Conservation (phyloP, 2,797 vertebrate species). For the Steatocranus sp. region DNA sequence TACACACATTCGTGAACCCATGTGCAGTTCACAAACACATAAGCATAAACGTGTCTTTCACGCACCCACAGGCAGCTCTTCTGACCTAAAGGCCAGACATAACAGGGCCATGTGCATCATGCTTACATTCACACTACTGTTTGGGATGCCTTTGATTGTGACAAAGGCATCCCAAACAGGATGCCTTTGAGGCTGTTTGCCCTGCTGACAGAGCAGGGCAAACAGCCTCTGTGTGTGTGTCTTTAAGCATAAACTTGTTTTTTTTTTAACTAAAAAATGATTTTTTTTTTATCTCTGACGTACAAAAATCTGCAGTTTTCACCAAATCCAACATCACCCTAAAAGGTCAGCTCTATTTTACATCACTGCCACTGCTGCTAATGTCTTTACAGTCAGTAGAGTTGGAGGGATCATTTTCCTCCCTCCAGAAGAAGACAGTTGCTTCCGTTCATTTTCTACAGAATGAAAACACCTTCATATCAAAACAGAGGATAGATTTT, state of each 20-base stretch:
- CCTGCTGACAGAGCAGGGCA: constrained; percentile 12
- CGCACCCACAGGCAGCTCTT: background rate
- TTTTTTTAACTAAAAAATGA: background rate
- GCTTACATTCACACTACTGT: constrained; percentile 60
- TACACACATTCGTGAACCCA: background rate
- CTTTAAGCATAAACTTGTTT: background rate
- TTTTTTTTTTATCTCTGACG: background rate
- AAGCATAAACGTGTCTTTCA: background rate
- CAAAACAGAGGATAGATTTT: background rate
- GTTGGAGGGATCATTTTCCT: background rate
- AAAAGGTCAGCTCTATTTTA: background rate
- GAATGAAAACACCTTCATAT: constrained; percentile 10
- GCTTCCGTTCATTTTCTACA: background rate
- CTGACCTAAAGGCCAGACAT: background rate
- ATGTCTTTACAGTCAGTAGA: background rate
- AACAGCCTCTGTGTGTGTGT: background rate
- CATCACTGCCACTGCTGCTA: background rate
- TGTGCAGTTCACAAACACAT: background rate
- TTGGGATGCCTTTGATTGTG: constrained; percentile 58
- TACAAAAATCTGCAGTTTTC: background rate
- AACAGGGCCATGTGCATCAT: constrained; percentile 3
- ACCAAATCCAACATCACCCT: background rate
- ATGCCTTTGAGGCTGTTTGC: no score
- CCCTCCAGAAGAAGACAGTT: background rate
- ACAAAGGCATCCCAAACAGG: no score